Percentiles rank a stretch among this genome's conserved stretches.
Evolutionary conservation across 1,140 invertebrate species (phyloP).

Genomic region (Papilio machaon): DNA sequence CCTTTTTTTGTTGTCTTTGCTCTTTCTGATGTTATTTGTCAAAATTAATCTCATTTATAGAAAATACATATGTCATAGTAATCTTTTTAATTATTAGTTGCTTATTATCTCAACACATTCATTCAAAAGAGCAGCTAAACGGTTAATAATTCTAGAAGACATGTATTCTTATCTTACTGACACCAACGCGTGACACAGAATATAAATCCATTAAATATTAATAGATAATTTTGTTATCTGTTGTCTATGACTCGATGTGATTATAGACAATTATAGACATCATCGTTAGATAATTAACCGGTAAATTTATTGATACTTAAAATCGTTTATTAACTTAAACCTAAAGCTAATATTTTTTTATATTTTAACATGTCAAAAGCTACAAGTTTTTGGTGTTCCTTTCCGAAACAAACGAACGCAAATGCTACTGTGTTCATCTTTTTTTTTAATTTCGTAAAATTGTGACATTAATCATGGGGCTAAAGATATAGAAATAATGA

Average conservation of each 20-base stretch:
- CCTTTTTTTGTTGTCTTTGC: not conserved
- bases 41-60: too few species aligned
- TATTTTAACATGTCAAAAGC: not conserved
- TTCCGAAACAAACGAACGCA: too few species aligned
- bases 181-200: not conserved
- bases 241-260: not conserved
- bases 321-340: too few species aligned
- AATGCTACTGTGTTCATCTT: not conserved
- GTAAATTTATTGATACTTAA: not conserved
- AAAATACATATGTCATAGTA: not conserved
- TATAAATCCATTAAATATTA: not conserved
- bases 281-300: not conserved
- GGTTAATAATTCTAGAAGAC: not conserved
- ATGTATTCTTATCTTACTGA: not conserved
- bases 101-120: not conserved
- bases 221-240: not conserved
- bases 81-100: not conserved
- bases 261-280: not conserved
- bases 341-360: not conserved
- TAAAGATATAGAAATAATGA: not conserved
- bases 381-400: too few species aligned
- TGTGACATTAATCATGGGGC: too few species aligned
- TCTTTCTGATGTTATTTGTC: not conserved
- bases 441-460: not conserved
- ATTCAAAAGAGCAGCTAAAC: not conserved